Conservation (phyloP, 1,140 invertebrate genomes). For the Tribolium castaneum region DNA sequence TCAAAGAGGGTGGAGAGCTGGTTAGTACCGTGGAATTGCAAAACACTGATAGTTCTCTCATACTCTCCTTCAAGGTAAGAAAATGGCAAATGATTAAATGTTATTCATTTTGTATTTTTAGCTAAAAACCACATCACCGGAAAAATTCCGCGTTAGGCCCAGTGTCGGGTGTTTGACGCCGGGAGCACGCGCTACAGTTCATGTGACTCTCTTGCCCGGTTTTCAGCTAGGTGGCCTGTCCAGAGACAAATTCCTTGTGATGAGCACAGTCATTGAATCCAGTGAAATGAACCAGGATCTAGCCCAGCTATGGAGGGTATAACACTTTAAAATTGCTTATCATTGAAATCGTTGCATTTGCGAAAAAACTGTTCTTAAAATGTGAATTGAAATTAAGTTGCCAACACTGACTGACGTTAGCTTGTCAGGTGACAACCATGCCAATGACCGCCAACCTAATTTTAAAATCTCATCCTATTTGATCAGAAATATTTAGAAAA, state of each 20-base stretch:
- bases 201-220: constrained; percentile 68
- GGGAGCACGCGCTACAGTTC: constrained; percentile 67
- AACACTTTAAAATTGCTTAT: too few species aligned
- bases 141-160: constrained; percentile 91
- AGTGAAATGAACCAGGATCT: constrained; percentile 66
- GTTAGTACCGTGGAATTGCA: constrained; percentile 74
- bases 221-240: constrained; percentile 68
- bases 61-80: constrained; percentile 80
- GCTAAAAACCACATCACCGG: constrained; percentile 82
- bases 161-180: constrained; percentile 80
- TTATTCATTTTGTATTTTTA: constrained; percentile 60
- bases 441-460: too few species aligned
- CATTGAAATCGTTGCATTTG: too few species aligned
- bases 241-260: constrained; percentile 78
- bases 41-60: constrained; percentile 72
- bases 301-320: constrained; percentile 74
- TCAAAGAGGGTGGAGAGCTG: constrained; percentile 72
- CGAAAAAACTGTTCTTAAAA: too few species aligned
- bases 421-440: too few species aligned
- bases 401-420: too few species aligned
- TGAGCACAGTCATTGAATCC: constrained; percentile 71
- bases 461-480: not conserved
- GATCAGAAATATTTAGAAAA: too few species aligned
- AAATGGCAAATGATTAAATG: not conserved
- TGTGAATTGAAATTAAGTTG: too few species aligned